A percentile compares a stretch with the other conserved stretches of the same genome.
phyloP scores from a whole-genome alignment of 2,113 vertebrate genomes.

The Coregonus clupeaformis region DNA sequence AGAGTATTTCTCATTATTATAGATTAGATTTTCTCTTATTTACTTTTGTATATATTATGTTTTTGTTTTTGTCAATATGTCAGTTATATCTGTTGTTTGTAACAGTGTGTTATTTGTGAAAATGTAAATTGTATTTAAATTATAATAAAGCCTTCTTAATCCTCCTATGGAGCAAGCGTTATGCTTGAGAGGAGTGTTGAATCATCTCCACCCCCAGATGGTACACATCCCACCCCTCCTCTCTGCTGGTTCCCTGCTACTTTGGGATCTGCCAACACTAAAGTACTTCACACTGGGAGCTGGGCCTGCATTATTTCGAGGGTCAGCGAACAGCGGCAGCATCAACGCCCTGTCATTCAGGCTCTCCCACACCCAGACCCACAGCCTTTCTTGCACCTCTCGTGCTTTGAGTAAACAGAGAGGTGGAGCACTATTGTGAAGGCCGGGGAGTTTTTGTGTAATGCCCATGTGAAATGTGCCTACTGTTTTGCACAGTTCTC shows the following conservation, averaged over 20 bases:
- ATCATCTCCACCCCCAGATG: conserved; percentile 27
- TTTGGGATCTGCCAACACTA: conserved; percentile 65
- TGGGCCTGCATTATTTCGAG: conserved; percentile 71
- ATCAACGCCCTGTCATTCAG: conserved; percentile 70
- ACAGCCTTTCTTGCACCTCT: conserved; percentile 59
- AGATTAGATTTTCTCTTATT: too few species aligned
- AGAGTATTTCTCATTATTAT: too few species aligned
- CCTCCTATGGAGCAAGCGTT: conserved; percentile 69
- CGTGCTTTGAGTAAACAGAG: conserved; percentile 67
- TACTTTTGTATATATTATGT: too few species aligned
- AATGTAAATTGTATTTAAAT: neutral
- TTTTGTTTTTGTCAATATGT: too few species aligned
- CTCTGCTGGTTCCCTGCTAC: conserved; percentile 38
- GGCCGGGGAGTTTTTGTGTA: conserved; percentile 51
- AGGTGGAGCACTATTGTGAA: conserved; percentile 55
- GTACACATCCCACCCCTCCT: conserved; percentile 20
- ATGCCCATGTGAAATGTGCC: conserved; percentile 55
- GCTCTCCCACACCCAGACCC: conserved; percentile 28
- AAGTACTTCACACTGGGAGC: conserved; percentile 71
- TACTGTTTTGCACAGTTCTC: conserved; percentile 50
- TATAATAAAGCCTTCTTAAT: conserved; percentile 71
- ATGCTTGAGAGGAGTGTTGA: conserved; percentile 54
- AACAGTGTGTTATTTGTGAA: too few species aligned
- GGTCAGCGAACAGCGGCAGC: conserved; percentile 71
- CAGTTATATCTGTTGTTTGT: too few species aligned